Conservation (phyloP, 2,888 invertebrate genomes). For the Athetis lepigone region DNA sequence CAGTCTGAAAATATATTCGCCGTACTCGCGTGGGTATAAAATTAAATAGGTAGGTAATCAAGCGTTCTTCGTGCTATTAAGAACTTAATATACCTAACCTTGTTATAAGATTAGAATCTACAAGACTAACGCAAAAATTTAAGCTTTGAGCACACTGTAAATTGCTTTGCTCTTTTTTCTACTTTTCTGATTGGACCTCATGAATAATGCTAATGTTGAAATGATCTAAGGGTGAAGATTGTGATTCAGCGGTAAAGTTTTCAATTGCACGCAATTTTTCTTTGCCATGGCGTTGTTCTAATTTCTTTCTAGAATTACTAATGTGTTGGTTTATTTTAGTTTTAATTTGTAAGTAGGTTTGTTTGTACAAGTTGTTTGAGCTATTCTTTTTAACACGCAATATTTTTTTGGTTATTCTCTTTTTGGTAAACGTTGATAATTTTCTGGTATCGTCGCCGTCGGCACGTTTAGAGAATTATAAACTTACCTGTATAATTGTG, state of each 20-base stretch:
- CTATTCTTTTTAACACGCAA: neutral
- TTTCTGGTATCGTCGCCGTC: too few species aligned
- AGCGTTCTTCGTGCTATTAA: constrained; percentile 33
- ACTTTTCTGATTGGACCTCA: constrained; percentile 40
- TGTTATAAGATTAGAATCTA: constrained; percentile 46
- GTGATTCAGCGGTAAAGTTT: constrained; percentile 27
- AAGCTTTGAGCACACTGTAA: constrained; percentile 34
- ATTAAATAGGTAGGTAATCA: constrained; percentile 37
- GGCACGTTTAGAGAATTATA: too few species aligned
- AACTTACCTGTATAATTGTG: too few species aligned
- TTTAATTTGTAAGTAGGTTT: neutral
- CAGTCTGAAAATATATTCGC: constrained; percentile 16
- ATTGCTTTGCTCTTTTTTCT: constrained; percentile 21
- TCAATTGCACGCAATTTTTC: constrained; percentile 30
- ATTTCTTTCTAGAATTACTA: neutral
- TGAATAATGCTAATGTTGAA: constrained; percentile 46
- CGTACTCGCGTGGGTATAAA: constrained; percentile 17
- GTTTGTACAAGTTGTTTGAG: neutral
- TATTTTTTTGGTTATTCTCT: neutral
- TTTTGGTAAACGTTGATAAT: too few species aligned
- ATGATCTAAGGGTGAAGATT: constrained; percentile 42
- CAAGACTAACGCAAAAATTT: constrained; percentile 36
- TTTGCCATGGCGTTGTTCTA: constrained; percentile 2
- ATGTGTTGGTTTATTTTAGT: neutral
- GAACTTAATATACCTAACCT: constrained; percentile 39